Conservation (phyloP, 2,113 vertebrate species). For the Oncorhynchus nerka region DNA sequence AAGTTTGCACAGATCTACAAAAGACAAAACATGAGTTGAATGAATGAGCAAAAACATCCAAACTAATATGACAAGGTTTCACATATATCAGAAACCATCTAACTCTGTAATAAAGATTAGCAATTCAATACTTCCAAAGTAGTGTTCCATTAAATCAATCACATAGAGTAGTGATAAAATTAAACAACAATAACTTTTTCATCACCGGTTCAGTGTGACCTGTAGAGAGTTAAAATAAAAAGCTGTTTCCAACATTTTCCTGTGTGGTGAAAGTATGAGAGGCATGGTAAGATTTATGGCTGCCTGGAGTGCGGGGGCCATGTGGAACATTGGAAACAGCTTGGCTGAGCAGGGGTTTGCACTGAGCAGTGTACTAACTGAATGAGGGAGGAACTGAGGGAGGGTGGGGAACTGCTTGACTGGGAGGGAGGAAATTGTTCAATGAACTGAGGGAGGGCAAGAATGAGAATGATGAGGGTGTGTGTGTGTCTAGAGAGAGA, state of each 20-base stretch:
- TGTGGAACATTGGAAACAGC: slow-evolving; percentile 55
- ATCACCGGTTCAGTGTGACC: background rate
- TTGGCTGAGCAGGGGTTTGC: slow-evolving; percentile 14
- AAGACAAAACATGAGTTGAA: slow-evolving; percentile 16
- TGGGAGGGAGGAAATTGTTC: background rate
- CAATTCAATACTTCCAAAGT: background rate
- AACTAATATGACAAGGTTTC: background rate
- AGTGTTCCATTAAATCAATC: background rate
- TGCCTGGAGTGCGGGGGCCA: slow-evolving; percentile 10
- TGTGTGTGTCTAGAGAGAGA: background rate
- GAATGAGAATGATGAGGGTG: background rate
- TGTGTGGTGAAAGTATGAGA: slow-evolving; percentile 17
- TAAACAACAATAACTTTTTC: background rate
- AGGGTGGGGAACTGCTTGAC: background rate
- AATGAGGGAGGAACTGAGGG: background rate
- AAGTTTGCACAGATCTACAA: slow-evolving; percentile 92
- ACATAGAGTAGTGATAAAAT: background rate
- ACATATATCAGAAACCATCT: background rate
- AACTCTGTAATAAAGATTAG: background rate
- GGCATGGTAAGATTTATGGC: slow-evolving; percentile 40
- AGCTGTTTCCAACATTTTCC: slow-evolving; percentile 25
- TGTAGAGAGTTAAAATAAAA: slow-evolving; percentile 4
- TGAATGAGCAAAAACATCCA: too few species aligned
- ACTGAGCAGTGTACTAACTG: slow-evolving; percentile 6
- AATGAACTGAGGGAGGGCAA: background rate